Evolutionary conservation across 2,797 vertebrate species (phyloP), one percentile per base, ranked within the genome.

Genomic region (Phataginus tricuspis): DNA sequence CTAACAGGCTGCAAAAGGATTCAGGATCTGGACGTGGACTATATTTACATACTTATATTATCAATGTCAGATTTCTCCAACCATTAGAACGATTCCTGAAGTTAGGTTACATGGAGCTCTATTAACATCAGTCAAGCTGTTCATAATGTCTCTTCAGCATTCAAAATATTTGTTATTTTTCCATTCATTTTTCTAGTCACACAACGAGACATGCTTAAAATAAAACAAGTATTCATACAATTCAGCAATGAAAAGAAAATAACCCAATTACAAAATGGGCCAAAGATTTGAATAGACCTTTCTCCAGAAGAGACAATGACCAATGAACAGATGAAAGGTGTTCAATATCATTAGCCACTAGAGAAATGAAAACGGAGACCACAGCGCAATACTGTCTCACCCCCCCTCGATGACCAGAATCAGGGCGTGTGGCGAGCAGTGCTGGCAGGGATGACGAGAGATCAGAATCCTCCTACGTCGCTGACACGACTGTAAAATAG

Each of bases 121-220:
- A 71, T 71, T 89, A 31, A 69, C 69, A 78, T 29, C 78, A 34
- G 39, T 23, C 64, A 84, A 90, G 66, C 13, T 66, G 5, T 25
- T 42, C 25, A 63, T 53, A 39, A 34, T 72, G 15, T 91, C 51
- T 88, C 59, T 94, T 7, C 0, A 8, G 37, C 51, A 4, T 92
- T 90, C 78, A 90, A 94, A 92, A 90, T 61, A 87, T 37, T 27
- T 84, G 19, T 31, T 77, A 42, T 37, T 85, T 93, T 75, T n/a
- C 68, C 39, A 68, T 68, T 51, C n/a, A 51, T 39, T 74, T 96
- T 90, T 69, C 64, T 19, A 55, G 10, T 75, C 16, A 72, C 18
- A 78, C 2, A 19, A 14, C 31, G 31, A 95, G 42, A 39, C 7
- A 74, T 2, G 5, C 45, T 68, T 86, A 64, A 87, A 77, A 86